Conservation (phyloP, 2,797 vertebrate genomes). For the Eulemur coronatus region DNA sequence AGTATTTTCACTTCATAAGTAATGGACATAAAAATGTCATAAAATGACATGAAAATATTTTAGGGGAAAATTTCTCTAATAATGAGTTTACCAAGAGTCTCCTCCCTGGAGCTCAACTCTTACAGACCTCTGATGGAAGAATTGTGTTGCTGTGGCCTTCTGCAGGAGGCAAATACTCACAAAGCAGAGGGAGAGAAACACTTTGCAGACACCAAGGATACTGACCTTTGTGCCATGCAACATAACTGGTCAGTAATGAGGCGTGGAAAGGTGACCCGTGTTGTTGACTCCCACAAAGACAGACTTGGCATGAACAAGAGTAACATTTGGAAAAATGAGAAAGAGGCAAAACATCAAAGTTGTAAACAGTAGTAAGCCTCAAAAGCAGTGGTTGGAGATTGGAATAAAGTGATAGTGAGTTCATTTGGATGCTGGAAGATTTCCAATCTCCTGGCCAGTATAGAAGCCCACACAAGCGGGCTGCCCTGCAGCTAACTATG, state of each 20-base stretch:
- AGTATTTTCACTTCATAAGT: constrained; percentile 35
- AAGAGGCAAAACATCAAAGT: neutral
- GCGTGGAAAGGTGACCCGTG: neutral
- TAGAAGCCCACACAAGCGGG: neutral
- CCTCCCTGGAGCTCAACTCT: neutral
- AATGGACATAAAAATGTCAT: neutral
- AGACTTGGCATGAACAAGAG: neutral
- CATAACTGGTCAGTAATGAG: neutral
- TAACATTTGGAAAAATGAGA: neutral
- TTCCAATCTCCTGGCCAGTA: neutral
- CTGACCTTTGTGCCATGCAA: neutral
- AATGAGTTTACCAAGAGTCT: neutral
- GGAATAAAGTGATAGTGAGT: neutral
- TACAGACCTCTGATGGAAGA: neutral
- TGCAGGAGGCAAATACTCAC: neutral
- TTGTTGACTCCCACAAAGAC: neutral
- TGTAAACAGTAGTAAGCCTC: neutral
- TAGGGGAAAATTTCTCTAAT: neutral
- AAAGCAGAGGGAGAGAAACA: neutral
- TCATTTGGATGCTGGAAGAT: neutral
- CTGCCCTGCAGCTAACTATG: neutral
- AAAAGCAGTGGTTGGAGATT: neutral
- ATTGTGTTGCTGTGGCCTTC: neutral
- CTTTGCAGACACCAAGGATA: neutral
- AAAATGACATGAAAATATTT: neutral